Evolutionary conservation across 2,888 invertebrate genomes (phyloP).

Genomic region (Stenchaetothrips biformis): DNA sequence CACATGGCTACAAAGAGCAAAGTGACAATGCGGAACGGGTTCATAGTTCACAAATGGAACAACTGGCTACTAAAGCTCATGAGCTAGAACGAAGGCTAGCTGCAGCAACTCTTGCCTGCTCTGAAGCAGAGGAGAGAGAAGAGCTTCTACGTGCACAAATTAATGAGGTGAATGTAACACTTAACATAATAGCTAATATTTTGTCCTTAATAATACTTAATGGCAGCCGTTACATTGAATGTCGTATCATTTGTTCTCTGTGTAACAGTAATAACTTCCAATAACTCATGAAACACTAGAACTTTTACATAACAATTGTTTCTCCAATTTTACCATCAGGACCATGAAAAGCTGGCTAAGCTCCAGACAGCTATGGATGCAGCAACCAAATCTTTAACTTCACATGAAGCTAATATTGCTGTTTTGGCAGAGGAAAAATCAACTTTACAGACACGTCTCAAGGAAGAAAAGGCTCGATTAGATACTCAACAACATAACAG

Average conservation of each 20-base stretch:
- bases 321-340: background rate
- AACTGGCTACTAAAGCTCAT: conserved; percentile 42
- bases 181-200: background rate
- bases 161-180: conserved; percentile 8
- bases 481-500: conserved; percentile 54
- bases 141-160: conserved; percentile 6
- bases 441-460: conserved; percentile 50
- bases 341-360: background rate
- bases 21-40: conserved; percentile 50
- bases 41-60: conserved; percentile 43
- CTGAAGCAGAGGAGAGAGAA: conserved; percentile 26
- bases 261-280: background rate
- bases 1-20: conserved; percentile 63
- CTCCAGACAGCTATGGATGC: background rate
- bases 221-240: background rate
- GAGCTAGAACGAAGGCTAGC: background rate
- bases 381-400: background rate
- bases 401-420: conserved; percentile 45
- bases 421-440: conserved; percentile 50
- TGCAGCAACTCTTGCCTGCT: background rate
- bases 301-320: background rate
- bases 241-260: background rate
- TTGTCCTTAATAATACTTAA: background rate
- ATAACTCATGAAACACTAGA: background rate
- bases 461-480: conserved; percentile 51